Evolutionary conservation across 2,797 vertebrate genomes (phyloP).

Genomic region (Odontamblyopus rebecca): DNA sequence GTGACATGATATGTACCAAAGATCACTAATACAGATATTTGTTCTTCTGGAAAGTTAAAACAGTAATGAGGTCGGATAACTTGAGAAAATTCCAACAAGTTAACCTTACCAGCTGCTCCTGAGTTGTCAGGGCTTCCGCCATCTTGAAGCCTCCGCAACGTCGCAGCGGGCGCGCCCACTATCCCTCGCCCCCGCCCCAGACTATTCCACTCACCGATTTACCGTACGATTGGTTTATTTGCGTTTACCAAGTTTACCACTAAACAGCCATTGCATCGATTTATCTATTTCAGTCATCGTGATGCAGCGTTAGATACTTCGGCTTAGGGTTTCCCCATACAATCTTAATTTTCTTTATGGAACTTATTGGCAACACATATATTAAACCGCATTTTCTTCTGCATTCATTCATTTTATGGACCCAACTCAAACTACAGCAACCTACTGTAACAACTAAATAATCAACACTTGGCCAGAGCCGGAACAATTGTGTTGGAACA

Average conservation of each 20-base stretch:
- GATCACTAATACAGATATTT: background rate
- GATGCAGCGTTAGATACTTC: too few relatives aligned
- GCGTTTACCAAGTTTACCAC: too few relatives aligned
- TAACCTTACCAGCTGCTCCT: constrained; percentile 84
- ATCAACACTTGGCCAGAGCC: too few relatives aligned
- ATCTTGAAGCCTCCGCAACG: constrained; percentile 86
- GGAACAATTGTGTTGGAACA: constrained; percentile 35
- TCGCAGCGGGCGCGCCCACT: constrained; percentile 80
- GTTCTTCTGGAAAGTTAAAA: background rate
- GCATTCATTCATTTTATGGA: too few relatives aligned
- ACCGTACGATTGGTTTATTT: too few relatives aligned
- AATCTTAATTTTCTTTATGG: background rate
- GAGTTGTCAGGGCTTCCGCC: constrained; percentile 87
- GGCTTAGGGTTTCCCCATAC: background rate
- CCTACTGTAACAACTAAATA: too few relatives aligned
- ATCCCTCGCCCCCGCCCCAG: constrained; percentile 51
- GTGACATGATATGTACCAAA: background rate
- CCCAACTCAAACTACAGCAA: too few relatives aligned
- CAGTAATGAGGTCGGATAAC: rapidly evolving
- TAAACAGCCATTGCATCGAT: too few relatives aligned
- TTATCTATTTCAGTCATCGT: background rate
- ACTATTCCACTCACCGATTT: constrained; percentile 10
- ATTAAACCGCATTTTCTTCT: background rate
- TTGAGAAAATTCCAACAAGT: constrained; percentile 38
- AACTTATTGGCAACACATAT: background rate